Evolutionary conservation across 1,140 invertebrate species (phyloP), one percentile per base, ranked within the genome.

Genomic region (Batillaria attramentaria): DNA sequence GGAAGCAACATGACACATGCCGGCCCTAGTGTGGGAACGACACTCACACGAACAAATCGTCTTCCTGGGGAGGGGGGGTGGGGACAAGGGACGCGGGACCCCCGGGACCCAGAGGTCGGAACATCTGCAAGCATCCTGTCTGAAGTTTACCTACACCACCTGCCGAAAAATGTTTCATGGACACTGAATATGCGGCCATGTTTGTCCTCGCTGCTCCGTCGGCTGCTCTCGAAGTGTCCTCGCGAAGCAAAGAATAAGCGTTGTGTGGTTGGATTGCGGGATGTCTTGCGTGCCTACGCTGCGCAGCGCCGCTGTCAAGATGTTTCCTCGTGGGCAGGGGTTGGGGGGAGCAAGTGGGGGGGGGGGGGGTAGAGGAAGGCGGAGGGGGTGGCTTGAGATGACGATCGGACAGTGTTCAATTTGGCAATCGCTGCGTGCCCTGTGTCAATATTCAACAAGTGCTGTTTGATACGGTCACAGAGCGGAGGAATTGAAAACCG

Each of bases 101-200:
- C n/a, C n/a, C n/a, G n/a, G n/a, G 33, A 24, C 57, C 57, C 57
- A 24, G 57, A 31, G 57, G 57, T 62, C 57, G 57, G 57, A 31
- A n/a, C n/a, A n/a, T 62, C 57, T 28, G 57, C 57, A 16, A 33
- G 68, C 68, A 70, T 70, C 68, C 68, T 70, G 68, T 70, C 18
- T 13, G 31, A 39, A n/a, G 68, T 70, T 70, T 70, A 39, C 68
- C 68, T 70, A 37, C 68, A n/a, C 68, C 68, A 70, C 68, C 68
- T 70, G 37, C 68, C 31, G 31, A 37, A 41, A 39, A 41, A 41
- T 39, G 68, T 42, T 42, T 42, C 37, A n/a, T 41, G 68, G 31
- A 41, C 24, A n/a, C 68, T 13, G 28, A 70, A 39, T 70, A 70
- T 70, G 37, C 41, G 4, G 35, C 39, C 37, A 8, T 70, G 68